Percentiles rank a stretch among this genome's conserved stretches.
Evolutionary conservation across 2,888 invertebrate genomes (phyloP).

Genomic region (Lasioglossum villosulum): DNA sequence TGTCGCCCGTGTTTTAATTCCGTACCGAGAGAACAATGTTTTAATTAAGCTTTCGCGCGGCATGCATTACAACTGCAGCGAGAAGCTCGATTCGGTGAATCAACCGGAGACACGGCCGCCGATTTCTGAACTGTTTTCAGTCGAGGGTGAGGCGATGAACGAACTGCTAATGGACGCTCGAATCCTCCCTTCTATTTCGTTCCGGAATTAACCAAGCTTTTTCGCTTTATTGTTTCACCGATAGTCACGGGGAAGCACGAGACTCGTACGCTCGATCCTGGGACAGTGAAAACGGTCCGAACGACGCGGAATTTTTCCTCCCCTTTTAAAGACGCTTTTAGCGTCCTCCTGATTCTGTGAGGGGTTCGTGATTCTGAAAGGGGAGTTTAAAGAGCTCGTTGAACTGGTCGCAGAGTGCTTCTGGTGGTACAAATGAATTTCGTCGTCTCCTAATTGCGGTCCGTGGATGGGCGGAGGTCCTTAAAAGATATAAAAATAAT

Average conservation of each 20-base stretch:
- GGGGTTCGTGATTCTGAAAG: not conserved
- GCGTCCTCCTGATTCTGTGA: not conserved
- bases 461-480: not conserved
- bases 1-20: conserved; percentile 22
- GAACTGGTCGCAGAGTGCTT: not conserved
- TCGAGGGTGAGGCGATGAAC: not conserved
- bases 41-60: not conserved
- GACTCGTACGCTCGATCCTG: not conserved
- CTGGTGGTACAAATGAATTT: not conserved
- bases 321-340: not conserved
- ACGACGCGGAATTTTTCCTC: not conserved
- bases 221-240: conserved; percentile 16
- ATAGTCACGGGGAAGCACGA: not conserved
- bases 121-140: not conserved
- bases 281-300: not conserved
- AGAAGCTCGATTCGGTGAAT: not conserved
- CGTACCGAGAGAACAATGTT: not conserved
- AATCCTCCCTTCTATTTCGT: conserved; percentile 2
- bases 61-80: not conserved
- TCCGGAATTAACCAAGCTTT: conserved; percentile 9
- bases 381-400: not conserved
- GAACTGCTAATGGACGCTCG: conserved; percentile 17
- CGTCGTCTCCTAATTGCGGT: not conserved
- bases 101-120: not conserved
- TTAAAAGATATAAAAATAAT: too few species aligned